Conservation (phyloP, 2,888 invertebrate species). For the Amorpha juglandis region DNA sequence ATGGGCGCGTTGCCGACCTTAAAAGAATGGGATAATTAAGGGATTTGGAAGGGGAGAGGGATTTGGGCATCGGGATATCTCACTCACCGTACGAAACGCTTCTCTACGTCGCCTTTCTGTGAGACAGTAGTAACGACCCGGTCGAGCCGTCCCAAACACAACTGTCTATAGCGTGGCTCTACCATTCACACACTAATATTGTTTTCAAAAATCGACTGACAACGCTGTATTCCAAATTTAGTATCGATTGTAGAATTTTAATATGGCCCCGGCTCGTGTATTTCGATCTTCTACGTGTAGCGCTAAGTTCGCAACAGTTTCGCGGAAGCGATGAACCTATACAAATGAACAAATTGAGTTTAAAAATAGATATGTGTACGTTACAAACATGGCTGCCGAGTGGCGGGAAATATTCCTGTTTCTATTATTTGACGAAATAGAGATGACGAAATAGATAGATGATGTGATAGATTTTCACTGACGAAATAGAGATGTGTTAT, state of each 20-base stretch:
- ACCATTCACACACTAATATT: background rate
- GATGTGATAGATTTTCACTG: no score
- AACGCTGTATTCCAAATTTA: slow-evolving; percentile 30
- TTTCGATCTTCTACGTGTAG: slow-evolving; percentile 13
- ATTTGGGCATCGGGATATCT: no score
- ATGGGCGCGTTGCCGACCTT: no score
- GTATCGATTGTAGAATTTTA: slow-evolving; percentile 20
- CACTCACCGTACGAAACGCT: no score
- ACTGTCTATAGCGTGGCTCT: no score
- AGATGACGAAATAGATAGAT: no score
- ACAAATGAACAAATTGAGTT: slow-evolving; percentile 24
- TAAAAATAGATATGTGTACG: slow-evolving; percentile 18
- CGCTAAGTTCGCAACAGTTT: slow-evolving; percentile 19
- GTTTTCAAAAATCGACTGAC: background rate
- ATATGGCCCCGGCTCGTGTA: slow-evolving; percentile 17
- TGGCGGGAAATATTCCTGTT: background rate
- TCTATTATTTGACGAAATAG: no score
- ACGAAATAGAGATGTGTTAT: no score
- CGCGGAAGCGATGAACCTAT: slow-evolving; percentile 15
- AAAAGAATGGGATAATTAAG: no score
- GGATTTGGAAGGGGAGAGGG: no score
- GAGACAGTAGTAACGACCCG: background rate
- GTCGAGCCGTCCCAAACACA: no score
- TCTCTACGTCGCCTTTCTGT: no score
- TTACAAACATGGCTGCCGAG: background rate